These are phyloP conservation scores for Aphelenchoides bicaudatus DNA, from an alignment of 2,888 invertebrate species.

Conservation along the genomic window DNA sequence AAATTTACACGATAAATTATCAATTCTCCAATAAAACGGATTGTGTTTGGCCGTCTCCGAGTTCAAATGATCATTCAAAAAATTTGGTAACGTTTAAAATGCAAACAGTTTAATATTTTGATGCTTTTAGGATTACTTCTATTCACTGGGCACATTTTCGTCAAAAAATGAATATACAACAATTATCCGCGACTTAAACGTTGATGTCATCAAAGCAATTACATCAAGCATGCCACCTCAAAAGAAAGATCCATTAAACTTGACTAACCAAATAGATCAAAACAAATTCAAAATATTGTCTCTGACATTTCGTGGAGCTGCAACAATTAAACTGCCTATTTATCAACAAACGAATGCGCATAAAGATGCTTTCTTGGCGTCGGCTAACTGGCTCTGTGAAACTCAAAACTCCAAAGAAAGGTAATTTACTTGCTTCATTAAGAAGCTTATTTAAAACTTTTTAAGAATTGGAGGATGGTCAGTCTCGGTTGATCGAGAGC, in stretches of 20 bases:
- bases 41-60: conserved; percentile 34
- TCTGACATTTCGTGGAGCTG: conserved; percentile 26
- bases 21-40: conserved; percentile 23
- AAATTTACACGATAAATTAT: conserved; percentile 27
- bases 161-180: background rate
- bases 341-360: conserved; percentile 68
- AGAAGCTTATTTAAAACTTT: too few relatives aligned
- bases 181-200: conserved; percentile 17
- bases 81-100: too few relatives aligned
- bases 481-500: conserved; percentile 74
- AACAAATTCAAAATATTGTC: conserved; percentile 14
- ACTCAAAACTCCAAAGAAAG: too few relatives aligned
- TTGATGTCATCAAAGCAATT: conserved; percentile 14
- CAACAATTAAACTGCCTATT: conserved; percentile 22
- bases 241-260: too few relatives aligned
- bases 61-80: too few relatives aligned
- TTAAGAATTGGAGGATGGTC: conserved; percentile 82
- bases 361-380: conserved; percentile 82
- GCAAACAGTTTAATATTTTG: background rate
- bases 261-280: too few relatives aligned
- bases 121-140: conserved; percentile 39
- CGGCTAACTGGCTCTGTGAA: conserved; percentile 84
- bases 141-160: conserved; percentile 30
- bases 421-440: too few relatives aligned
- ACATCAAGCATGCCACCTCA: too few relatives aligned